phyloP scores from a whole-genome alignment of 2,888 invertebrate genomes.

The Drosophila neonasuta region DNA sequence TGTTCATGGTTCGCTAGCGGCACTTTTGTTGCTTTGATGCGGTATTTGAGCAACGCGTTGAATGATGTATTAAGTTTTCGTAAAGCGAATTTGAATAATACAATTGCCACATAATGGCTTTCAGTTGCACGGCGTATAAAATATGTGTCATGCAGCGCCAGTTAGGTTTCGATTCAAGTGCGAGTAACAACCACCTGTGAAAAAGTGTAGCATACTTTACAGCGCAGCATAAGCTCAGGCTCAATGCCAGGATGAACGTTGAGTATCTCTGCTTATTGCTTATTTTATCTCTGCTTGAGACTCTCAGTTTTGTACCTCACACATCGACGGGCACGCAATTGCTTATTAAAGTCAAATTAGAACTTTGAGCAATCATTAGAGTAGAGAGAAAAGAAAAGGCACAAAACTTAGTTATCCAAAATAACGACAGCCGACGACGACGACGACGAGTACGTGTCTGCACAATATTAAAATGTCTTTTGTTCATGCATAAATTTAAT shows the following conservation, averaged over 20 bases:
- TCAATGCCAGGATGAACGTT: neutral
- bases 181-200: neutral
- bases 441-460: slow-evolving; percentile 21
- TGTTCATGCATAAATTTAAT: slow-evolving; percentile 68
- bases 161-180: slow-evolving; percentile 5
- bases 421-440: slow-evolving; percentile 8
- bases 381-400: slow-evolving; percentile 1
- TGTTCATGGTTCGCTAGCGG: slow-evolving; percentile 30
- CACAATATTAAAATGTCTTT: slow-evolving; percentile 59
- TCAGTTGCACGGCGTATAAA: neutral
- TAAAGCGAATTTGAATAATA: slow-evolving; percentile 44
- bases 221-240: slow-evolving; percentile 8
- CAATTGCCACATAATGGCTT: slow-evolving; percentile 22
- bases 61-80: slow-evolving; percentile 27
- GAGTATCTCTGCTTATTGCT: neutral
- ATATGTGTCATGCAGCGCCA: neutral
- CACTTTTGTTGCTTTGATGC: slow-evolving; percentile 44
- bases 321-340: slow-evolving; percentile 55
- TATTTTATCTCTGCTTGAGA: slow-evolving; percentile 9
- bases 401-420: slow-evolving; percentile 31
- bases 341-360: slow-evolving; percentile 71
- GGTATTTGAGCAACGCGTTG: slow-evolving; percentile 27
- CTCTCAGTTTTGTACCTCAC: slow-evolving; percentile 18
- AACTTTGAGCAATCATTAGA: slow-evolving; percentile 57
- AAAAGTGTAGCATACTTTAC: slow-evolving; percentile 33